Base-by-base conservation (phyloP, 1,140 invertebrate genomes). In the Globodera rostochiensis region DNA sequence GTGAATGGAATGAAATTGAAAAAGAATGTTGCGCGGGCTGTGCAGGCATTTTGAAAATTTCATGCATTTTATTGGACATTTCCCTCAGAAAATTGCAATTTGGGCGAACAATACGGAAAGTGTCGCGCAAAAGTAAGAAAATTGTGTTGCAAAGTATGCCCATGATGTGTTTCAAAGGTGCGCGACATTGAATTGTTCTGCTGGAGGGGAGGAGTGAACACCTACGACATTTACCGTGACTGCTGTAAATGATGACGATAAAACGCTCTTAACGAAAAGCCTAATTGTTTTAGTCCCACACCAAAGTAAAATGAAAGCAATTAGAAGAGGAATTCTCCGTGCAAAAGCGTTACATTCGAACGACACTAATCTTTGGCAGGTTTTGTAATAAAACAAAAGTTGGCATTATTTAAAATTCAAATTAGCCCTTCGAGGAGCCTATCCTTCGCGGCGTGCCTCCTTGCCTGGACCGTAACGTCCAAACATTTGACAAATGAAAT, bases 211-310 rank as follows among this genome's bases (percentile, higher is more conserved):
- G 86, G 86, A 8, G 53, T 86, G 4, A 88, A 88, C 69, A 82
- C 84, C 25, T 87, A 87, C 74, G 87, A 87, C 81, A 73, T 87
- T 70, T 87, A 87, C 79, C 79, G 87, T 60, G 85, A 86, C 46
- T 87, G 86, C 80, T 83, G 85, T 76, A 19, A 46, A 19, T 45
- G 11, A 25, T 25, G n/a, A 3, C 50, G n/a, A 6, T n/a, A 73
- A 25, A 19, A 73, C 46, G 19, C 50, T 50, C 46, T n/a, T 21
- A 73, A 50, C 9, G 25, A 46, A 46, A 57, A 80, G 84, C 45
- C 76, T 85, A 46, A 86, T 80, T 53, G 64, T 79, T 71, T 49
- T 86, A 13, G 86, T 84, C 77, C 75, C 79, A 7, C 74, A 79
- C n/a, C 57, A 64, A 13, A 64, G 11, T 3, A 84, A 83, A 80